phyloP scores from a whole-genome alignment of 1,140 invertebrate species.

The Drosophila carrolli region DNA sequence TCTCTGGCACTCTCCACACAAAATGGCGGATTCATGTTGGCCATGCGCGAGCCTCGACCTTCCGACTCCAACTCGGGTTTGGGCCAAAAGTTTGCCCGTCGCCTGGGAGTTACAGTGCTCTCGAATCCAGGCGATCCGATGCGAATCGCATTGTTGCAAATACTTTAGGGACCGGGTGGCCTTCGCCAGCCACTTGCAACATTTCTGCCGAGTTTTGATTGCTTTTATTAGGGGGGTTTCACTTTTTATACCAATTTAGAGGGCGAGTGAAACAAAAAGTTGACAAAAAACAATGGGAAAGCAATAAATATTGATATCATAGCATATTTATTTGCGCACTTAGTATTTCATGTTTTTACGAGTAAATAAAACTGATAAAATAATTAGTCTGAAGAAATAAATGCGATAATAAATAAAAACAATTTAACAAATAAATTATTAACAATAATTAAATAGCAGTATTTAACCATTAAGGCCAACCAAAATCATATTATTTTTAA shows the following conservation, averaged over 20 bases:
- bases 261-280: not conserved
- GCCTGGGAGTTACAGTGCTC: slow-evolving; percentile 24
- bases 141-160: slow-evolving; percentile 14
- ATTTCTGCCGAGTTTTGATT: slow-evolving; percentile 10
- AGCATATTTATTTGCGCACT: not conserved
- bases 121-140: slow-evolving; percentile 41
- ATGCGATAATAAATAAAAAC: no score
- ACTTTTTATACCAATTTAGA: not conserved
- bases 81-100: slow-evolving; percentile 52
- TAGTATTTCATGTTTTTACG: no score
- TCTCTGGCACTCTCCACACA: slow-evolving; percentile 42
- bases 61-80: slow-evolving; percentile 27
- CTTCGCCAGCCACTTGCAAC: slow-evolving; percentile 22
- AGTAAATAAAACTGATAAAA: no score
- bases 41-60: slow-evolving; percentile 67
- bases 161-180: slow-evolving; percentile 10
- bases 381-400: no score
- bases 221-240: slow-evolving; percentile 1
- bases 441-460: no score
- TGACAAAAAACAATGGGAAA: not conserved
- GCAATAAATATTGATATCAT: slow-evolving; percentile 1
- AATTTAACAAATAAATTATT: no score
- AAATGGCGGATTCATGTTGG: slow-evolving; percentile 74
- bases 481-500: no score
- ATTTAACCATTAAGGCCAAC: no score